Base-by-base conservation (phyloP, 37 sponge, comb jelly and placozoan genomes). In the Crambe crambe region DNA sequence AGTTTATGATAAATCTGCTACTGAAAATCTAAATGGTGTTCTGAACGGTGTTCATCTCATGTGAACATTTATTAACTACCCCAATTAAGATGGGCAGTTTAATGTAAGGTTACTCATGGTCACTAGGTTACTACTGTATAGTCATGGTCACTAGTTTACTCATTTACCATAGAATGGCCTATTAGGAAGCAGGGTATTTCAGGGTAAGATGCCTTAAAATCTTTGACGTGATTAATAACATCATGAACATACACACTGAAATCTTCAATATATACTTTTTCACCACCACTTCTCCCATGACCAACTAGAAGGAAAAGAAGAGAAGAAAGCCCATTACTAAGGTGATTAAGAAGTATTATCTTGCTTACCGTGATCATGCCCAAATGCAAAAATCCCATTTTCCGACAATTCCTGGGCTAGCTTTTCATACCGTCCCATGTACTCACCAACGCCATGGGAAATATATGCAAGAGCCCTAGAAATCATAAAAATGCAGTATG, bases 121-220 rank as follows among this genome's bases (percentile, higher is more conserved):
- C 6, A 47, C 51, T 15, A 12, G 12, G 12, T 15, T 47, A 47
- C n/a, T n/a, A n/a, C n/a, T n/a, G n/a, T n/a, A n/a, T n/a, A n/a
- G n/a, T n/a, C n/a, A n/a, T n/a, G n/a, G n/a, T n/a, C n/a, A n/a
- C n/a, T n/a, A n/a, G n/a, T n/a, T n/a, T n/a, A n/a, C n/a, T n/a
- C n/a, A n/a, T n/a, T 47, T 54, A 91, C 92, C 88, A 87, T 91
- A 0, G 92, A 91, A 70, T 91, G 92, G 12, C 92, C 92, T 73
- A 91, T 72, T 15, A 91, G 68, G 58, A 87, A 80, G 58, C 89
- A 31, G 12, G 92, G 92, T 8, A 83, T 29, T 20, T 29, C 65
- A 42, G 88, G 84, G 32, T 87, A 72, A 39, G 79, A 6, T 10
- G 27, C 43, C 25, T 76, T 83, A 40, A 80, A 42, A 26, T 59